Evolutionary conservation across 1,140 invertebrate species (phyloP), one percentile per base, ranked within the genome.

Genomic region (Atta texana): DNA sequence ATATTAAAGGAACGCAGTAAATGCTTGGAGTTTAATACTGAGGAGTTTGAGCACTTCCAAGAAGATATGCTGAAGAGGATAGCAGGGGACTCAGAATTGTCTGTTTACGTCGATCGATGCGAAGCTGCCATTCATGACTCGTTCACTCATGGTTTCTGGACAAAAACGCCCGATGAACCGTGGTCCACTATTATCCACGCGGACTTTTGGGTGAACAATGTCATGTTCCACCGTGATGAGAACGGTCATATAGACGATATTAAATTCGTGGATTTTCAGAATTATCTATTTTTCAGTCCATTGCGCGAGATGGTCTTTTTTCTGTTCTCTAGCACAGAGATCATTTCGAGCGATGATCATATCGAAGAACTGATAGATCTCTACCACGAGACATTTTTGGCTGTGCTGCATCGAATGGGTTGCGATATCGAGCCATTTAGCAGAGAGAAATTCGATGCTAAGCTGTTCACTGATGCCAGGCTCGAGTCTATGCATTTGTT

Each of bases 231-330:
- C 59, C 44, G 75, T 16, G 90, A 95, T 88, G 88, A 91, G 10
- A 53, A 77, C 1, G 94, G 92, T 0, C 76, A 92, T 28, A 93
- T 96, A 0, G 88, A 94, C 0, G 94, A 95, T 57, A 88, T 96
- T 7, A 97, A 96, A 93, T 96, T 97, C 39, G 94, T 97, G 0
- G 97, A 97, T 88, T 96, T 97, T 75, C 97, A 97, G 93, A 95
- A 96, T 21, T 95, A 95, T 44, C 89, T 95, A 18, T 95, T 96
- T 61, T 92, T 94, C 7, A 96, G 95, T 24, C 93, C 96, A 7
- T 78, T 95, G 0, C 93, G 96, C 6, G 97, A 97, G 89, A 77
- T 97, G 6, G 90, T 96, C 0, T 97, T 97, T 74, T 96, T 96
- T 68, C 82, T 97, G 1, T 95, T 96, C 21, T 96, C 95, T 0